Evolutionary conservation across 2,888 invertebrate species (phyloP).

Genomic region (Eumerus sabulonum): DNA sequence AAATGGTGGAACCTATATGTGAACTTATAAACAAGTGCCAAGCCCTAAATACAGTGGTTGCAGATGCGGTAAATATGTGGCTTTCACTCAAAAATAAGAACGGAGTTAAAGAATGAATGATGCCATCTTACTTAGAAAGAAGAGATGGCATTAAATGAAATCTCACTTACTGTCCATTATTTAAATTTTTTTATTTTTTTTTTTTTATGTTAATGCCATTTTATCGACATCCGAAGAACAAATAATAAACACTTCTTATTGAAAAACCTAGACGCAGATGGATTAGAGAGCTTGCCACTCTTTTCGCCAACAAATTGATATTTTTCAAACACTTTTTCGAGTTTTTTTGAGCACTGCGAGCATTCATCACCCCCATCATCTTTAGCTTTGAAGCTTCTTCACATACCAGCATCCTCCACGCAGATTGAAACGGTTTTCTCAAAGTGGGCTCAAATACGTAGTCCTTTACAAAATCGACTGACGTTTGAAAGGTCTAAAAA

Average conservation of each 20-base stretch:
- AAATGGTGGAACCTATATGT: slow-evolving; percentile 12
- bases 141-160: slow-evolving; percentile 14
- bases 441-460: too few species aligned
- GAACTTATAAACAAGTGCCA: slow-evolving; percentile 21
- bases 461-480: too few species aligned
- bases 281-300: slow-evolving; percentile 12
- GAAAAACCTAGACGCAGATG: slow-evolving; percentile 34
- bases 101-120: slow-evolving; percentile 21
- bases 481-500: too few species aligned
- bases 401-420: too few species aligned
- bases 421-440: too few species aligned
- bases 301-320: slow-evolving; percentile 10
- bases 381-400: too few species aligned
- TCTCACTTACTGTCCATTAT: slow-evolving; percentile 27
- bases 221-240: slow-evolving; percentile 4
- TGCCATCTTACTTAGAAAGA: slow-evolving; percentile 17
- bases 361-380: too few species aligned
- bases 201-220: slow-evolving; percentile 7
- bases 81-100: slow-evolving; percentile 33
- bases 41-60: slow-evolving; percentile 25
- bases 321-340: slow-evolving; percentile 17
- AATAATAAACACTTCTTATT: slow-evolving; percentile 28
- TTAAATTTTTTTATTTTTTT: too few species aligned
- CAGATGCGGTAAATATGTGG: slow-evolving; percentile 54
- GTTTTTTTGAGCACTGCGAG: slow-evolving; percentile 16